phyloP scores from a whole-genome alignment of 2,113 vertebrate genomes.

The Cairina moschata region DNA sequence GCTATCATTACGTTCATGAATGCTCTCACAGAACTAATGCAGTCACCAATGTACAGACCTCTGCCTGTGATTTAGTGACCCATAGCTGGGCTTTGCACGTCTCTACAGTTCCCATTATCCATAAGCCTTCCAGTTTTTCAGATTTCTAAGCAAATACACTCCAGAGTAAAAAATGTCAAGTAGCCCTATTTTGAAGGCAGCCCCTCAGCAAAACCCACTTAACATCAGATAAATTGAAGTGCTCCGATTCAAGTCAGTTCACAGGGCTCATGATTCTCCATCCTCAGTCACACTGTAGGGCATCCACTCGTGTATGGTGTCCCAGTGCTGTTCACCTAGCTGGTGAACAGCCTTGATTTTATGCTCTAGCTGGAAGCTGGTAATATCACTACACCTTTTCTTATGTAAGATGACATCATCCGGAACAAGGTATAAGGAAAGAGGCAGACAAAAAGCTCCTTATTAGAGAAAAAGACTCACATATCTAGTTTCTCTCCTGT shows the following conservation, averaged over 20 bases:
- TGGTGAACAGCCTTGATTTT: background rate
- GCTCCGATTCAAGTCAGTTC: background rate
- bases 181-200: conserved; percentile 36
- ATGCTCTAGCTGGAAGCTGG: background rate
- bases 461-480: background rate
- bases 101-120: background rate
- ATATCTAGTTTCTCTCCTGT: background rate
- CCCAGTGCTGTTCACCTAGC: background rate
- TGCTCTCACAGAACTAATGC: background rate
- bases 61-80: background rate
- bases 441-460: conserved; percentile 5
- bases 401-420: background rate
- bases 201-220: background rate
- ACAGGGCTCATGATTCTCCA: background rate
- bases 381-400: background rate
- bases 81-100: background rate
- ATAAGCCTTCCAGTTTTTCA: background rate
- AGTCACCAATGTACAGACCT: background rate
- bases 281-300: background rate
- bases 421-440: background rate
- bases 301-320: background rate
- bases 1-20: background rate
- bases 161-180: conserved; percentile 1
- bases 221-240: background rate
- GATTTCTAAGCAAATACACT: conserved; percentile 44